Evolutionary conservation across 92 coral and sea anemone species (phyloP), one percentile per base, ranked within the genome.

Genomic region (Porites lobata): DNA sequence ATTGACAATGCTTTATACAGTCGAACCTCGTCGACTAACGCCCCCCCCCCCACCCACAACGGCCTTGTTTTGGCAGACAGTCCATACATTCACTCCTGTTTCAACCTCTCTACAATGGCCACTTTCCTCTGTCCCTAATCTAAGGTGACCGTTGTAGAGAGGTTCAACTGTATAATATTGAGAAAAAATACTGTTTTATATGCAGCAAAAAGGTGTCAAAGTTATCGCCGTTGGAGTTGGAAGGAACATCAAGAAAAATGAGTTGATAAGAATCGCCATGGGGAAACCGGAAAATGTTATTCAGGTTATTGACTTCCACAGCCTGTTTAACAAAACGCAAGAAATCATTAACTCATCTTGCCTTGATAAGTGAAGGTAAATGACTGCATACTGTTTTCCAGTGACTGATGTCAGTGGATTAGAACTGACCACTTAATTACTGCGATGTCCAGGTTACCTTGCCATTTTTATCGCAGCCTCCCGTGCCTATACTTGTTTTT

Each of bases 181-280:
- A 18, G 10, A 73, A 17, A 22, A 7, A 9, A 10, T 7, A n/a
- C 53, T 51, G 3, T 65, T 2, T 66, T 80, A 53, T 79, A 1
- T 29, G 52, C 65, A 83, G 87, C 20, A 21, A 3, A 82, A 59
- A 59, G 69, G 59, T 57, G 87, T 83, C 26, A 72, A 71, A 72
- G 71, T 72, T 1, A 83, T 83, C 14, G 87, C 87, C 10, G 72
- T 83, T 3, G 87, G 87, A 19, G 63, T 83, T 71, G 87, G 80
- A 20, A 5, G 50, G 7, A 83, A 71, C 3, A 83, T 72, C 57
- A 0, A 6, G 17, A 9, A 9, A 14, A 58, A 83, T 2, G 87
- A 83, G 87, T 63, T 83, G 71, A 72, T 2, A 71, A 83, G 63
- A 61, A 83, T 83, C 58, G 87, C 87, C 18, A 72, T 72, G 87